Conservation (phyloP, 2,888 invertebrate genomes). For the Perizoma flavofasciatum region DNA sequence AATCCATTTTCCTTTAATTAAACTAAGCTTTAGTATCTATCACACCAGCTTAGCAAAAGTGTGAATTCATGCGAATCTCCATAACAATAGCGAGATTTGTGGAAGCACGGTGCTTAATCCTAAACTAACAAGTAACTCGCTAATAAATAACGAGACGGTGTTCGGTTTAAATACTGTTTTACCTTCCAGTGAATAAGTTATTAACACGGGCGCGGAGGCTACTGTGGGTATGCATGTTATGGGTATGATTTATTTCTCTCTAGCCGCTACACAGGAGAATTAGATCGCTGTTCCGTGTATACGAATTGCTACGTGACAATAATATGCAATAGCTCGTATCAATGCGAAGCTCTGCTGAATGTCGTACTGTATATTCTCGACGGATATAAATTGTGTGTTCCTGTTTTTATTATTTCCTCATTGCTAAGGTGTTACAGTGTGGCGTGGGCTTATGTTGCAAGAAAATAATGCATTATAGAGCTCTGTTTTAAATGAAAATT, state of each 20-base stretch:
- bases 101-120: conserved; percentile 35
- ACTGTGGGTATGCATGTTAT: conserved; percentile 12
- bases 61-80: conserved; percentile 29
- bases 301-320: neutral
- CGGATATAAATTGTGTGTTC: too few relatives aligned
- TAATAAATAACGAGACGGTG: conserved; percentile 38
- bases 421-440: too few relatives aligned
- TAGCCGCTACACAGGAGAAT: neutral
- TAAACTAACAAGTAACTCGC: conserved; percentile 40
- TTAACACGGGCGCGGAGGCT: conserved; percentile 7
- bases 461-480: too few relatives aligned
- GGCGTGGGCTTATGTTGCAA: too few relatives aligned
- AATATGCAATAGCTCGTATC: too few relatives aligned
- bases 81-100: conserved; percentile 37
- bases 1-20: conserved; percentile 13
- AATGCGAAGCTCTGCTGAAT: too few relatives aligned
- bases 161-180: conserved; percentile 30
- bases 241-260: conserved; percentile 17
- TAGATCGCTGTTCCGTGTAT: neutral
- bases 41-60: conserved; percentile 25
- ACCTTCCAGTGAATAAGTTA: conserved; percentile 22
- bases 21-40: conserved; percentile 18
- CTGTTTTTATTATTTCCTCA: too few relatives aligned
- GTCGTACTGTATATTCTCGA: too few relatives aligned
- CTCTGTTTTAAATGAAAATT: too few relatives aligned